Percentiles rank a stretch among this genome's conserved stretches.
Conservation (phyloP, 2,888 invertebrate species). For the Tetheella fluctuosa region DNA sequence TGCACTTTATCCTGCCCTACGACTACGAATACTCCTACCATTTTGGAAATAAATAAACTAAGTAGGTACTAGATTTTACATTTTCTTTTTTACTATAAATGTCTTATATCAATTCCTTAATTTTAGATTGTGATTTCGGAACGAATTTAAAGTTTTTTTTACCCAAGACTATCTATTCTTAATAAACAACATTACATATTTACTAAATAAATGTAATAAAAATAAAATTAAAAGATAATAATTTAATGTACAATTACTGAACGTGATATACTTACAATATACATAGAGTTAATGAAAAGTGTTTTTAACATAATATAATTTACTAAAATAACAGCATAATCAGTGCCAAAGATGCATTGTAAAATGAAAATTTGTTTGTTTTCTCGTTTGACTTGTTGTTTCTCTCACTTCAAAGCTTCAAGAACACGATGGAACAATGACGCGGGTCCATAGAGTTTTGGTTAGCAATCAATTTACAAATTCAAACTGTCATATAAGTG, state of each 20-base stretch:
- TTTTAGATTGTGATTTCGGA: neutral
- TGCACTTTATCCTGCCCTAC: too few relatives aligned
- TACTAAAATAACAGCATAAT: constrained; percentile 71
- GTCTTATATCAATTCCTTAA: neutral
- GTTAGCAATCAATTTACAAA: constrained; percentile 51
- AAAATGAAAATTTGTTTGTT: constrained; percentile 45
- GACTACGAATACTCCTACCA: too few relatives aligned
- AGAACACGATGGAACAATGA: constrained; percentile 29
- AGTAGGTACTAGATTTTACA: too few relatives aligned
- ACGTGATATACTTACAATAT: constrained; percentile 81
- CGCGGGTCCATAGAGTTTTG: constrained; percentile 32
- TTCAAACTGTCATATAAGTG: constrained; percentile 45
- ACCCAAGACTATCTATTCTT: constrained; percentile 32
- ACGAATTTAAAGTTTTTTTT: neutral
- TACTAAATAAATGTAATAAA: constrained; percentile 51
- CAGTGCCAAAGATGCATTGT: constrained; percentile 82
- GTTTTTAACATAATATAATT: constrained; percentile 55
- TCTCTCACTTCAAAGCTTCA: neutral
- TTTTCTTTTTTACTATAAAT: too few relatives aligned
- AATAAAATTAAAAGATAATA: constrained; percentile 72
- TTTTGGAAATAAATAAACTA: too few relatives aligned
- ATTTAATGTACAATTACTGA: constrained; percentile 70
- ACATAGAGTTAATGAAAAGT: constrained; percentile 59
- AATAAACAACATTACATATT: constrained; percentile 55
- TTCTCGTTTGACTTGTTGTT: constrained; percentile 18